Evolutionary conservation across 2,888 invertebrate genomes (phyloP), one percentile per base, ranked within the genome.

Genomic region (Iselma pallidipennis): DNA sequence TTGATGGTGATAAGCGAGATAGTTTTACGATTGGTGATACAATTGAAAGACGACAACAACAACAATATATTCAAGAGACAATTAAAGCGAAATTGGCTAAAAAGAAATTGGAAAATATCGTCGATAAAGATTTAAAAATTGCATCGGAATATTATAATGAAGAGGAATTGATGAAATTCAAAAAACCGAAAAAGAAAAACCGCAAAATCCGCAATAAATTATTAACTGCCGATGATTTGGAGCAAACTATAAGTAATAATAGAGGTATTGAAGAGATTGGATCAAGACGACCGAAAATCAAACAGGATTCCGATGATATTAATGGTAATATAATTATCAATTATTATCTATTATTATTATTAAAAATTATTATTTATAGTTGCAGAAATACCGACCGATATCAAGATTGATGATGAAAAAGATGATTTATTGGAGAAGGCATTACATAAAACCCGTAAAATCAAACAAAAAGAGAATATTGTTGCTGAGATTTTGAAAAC

Each of bases 141-240:
- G 97, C 96, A 1, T 88, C 90, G 9, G 98, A 99, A 81, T 98
- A 95, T 82, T 90, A 90, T 77, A 92, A 92, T 59, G 87, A 89
- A 68, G 89, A 90, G 66, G 98, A 98, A 83, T 83, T 96, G 65
- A 87, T 90, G 57, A 92, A 91, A 82, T 96, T 96, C 81, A 96
- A 95, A 81, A 95, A 95, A 79, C 87, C 92, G 53, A 95, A 92
- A 81, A 91, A 88, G 74, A 90, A 88, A 84, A 86, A 90, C 68
- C 85, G 89, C 55, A 92, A 91, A 78, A 84, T 91, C 21, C 81
- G 91, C 0, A 85, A 85, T 45, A 85, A 85, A 72, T 78, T 83
- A 61, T 77, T 93, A 4, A 91, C 88, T 71, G 91, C 91, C 0
- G 92, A 92, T 67, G 92, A 93, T 75, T 81, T 94, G 26, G 82